A percentile compares a stretch with the other conserved stretches of the same genome.
Conservation (phyloP, 2,888 invertebrate genomes). For the Orchesella flavescens region DNA sequence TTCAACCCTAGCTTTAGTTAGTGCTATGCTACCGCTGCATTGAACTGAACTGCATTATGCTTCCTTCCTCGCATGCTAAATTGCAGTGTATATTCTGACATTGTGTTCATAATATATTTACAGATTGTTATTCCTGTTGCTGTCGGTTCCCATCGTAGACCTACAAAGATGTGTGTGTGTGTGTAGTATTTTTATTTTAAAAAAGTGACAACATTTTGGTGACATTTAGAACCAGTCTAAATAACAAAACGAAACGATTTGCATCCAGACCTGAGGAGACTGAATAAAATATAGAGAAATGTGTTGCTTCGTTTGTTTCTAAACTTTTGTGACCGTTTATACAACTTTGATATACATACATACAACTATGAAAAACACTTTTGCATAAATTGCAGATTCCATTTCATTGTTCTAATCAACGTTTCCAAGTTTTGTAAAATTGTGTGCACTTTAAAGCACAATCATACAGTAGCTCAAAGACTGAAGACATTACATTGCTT, state of each 20-base stretch:
- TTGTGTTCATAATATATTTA: neutral
- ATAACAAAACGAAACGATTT: neutral
- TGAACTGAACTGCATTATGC: conserved; percentile 1
- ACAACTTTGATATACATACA: too few species aligned
- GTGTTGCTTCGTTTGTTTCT: neutral
- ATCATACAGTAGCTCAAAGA: too few species aligned
- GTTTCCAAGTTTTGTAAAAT: too few species aligned
- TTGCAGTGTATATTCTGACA: neutral
- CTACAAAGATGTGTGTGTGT: too few species aligned
- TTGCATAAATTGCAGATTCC: too few species aligned
- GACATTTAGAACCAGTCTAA: neutral
- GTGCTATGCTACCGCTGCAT: neutral
- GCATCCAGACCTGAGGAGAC: neutral
- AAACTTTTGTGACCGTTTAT: too few species aligned
- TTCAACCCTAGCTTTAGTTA: neutral
- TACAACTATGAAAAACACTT: too few species aligned
- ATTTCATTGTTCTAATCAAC: too few species aligned
- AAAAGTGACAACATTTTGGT: conserved; percentile 14
- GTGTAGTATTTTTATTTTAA: conserved; percentile 1
- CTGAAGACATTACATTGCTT: too few species aligned
- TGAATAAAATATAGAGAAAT: neutral
- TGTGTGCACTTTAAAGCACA: too few species aligned
- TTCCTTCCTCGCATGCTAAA: conserved; percentile 25
- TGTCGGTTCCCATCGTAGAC: conserved; percentile 20
- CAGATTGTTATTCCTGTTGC: neutral